Evolutionary conservation across 2,888 invertebrate species (phyloP).

Genomic region (Palloptera scutellata): DNA sequence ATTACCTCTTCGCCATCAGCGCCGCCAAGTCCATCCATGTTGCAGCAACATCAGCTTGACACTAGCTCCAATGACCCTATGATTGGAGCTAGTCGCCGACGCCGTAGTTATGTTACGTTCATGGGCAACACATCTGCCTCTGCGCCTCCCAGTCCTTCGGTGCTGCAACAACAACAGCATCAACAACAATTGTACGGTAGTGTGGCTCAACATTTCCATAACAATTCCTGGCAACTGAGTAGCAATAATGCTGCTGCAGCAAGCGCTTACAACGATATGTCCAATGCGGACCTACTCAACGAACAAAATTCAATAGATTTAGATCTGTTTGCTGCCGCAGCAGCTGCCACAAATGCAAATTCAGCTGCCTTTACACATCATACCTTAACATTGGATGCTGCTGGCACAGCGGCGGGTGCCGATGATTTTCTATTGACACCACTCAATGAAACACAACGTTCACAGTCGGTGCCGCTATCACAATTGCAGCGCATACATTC

Average conservation of each 20-base stretch:
- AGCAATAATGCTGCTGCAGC: neutral
- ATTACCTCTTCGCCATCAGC: slow-evolving; percentile 67
- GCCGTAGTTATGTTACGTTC: slow-evolving; percentile 48
- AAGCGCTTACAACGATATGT: slow-evolving; percentile 23
- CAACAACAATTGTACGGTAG: slow-evolving; percentile 35
- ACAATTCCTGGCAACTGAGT: neutral
- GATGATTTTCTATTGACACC: slow-evolving; percentile 35
- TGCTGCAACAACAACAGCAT: slow-evolving; percentile 51
- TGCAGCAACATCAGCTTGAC: slow-evolving; percentile 49
- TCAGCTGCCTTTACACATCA: slow-evolving; percentile 23
- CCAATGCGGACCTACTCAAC: slow-evolving; percentile 37
- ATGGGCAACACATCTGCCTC: slow-evolving; percentile 64
- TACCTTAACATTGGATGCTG: slow-evolving; percentile 14
- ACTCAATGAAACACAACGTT: slow-evolving; percentile 65
- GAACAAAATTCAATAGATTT: slow-evolving; percentile 60
- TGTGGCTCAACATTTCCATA: too few relatives aligned
- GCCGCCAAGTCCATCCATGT: slow-evolving; percentile 71
- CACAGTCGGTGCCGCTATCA: slow-evolving; percentile 80
- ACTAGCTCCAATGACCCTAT: slow-evolving; percentile 54
- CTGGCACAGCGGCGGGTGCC: slow-evolving; percentile 9
- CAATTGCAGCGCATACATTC: slow-evolving; percentile 55
- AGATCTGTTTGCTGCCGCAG: slow-evolving; percentile 51
- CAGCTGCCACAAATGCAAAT: slow-evolving; percentile 18
- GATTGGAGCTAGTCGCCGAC: slow-evolving; percentile 56
- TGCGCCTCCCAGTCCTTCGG: slow-evolving; percentile 73